Base-by-base conservation (phyloP, 2,113 vertebrate genomes). In the Dendrocopos noguchii region DNA sequence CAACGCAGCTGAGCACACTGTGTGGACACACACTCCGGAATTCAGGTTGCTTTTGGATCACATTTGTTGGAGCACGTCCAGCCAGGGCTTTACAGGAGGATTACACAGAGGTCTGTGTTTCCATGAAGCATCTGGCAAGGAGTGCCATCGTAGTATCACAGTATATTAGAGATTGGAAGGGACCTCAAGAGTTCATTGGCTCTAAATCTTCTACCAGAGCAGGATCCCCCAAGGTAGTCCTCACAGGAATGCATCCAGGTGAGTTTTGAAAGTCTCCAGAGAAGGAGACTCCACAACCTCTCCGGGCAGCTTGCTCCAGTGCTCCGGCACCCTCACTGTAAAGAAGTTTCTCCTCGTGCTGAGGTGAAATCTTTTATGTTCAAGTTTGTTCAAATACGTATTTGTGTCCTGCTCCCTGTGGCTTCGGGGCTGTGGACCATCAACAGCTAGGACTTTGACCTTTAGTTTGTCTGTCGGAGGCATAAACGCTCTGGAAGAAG, bases 1-100 rank as follows among this genome's bases (percentile, higher is more conserved):
- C 4, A 2, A 2, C n/a, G 44, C 3, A 1, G 29, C 47, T 76
- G 19, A 71, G 21, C 0, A 1, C 29, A 11, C 10, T 57, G 29
- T 36, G 10, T 57, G 21, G 36, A 28, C 8, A 12, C 33, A 57
- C 8, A 64, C 2, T 21, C 8, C 15, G 28, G n/a, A 55, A 68
- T 68, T 44, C 1, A 0, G 1, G 0, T n/a, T 50, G 4, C 0
- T 0, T 61, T 91, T 88, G 44, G 20, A 79, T 15, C 10, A 3
- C 10, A 67, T 79, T 67, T 22, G 6, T 1, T 31, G 13, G 55
- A 76, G 21, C 6, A 14, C 0, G 0, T 66, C 36, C 42, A 55
- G 50, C 16, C 28, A 17, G 20, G 39, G 12, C 27, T 84, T 78
- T 39, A 53, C 22, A 63, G 53, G 34, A 85, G 50, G 7, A 6